A percentile compares a stretch with the other conserved stretches of the same genome.
phyloP scores from a whole-genome alignment of 2,797 vertebrate genomes.

The Tangara arthus region DNA sequence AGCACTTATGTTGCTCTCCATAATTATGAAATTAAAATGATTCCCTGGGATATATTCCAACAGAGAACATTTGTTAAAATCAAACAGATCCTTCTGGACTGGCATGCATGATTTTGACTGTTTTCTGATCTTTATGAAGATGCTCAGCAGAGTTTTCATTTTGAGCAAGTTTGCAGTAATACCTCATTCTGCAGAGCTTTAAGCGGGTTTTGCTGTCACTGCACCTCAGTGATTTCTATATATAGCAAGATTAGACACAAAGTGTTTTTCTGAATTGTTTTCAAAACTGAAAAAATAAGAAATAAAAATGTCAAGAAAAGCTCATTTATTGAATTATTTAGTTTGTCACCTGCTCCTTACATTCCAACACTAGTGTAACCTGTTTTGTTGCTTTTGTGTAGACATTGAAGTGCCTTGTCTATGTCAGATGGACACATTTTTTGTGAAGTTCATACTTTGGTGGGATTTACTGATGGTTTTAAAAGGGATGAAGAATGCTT shows the following conservation, averaged over 20 bases:
- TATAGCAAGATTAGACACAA: not conserved
- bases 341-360: not conserved
- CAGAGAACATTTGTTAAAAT: not conserved
- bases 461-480: not conserved
- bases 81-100: not conserved
- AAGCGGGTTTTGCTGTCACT: not conserved
- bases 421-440: not conserved
- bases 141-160: not conserved
- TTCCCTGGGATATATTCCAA: not conserved
- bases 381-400: not conserved
- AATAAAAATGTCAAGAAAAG: not conserved
- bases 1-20: not conserved
- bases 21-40: not conserved
- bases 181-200: not conserved
- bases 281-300: not conserved
- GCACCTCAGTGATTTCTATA: not conserved
- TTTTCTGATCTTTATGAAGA: not conserved
- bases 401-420: not conserved
- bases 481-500: not conserved
- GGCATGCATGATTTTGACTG: not conserved
- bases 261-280: not conserved
- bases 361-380: not conserved
- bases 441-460: not conserved
- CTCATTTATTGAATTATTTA: not conserved
- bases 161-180: not conserved